Conservation (phyloP, 2,888 invertebrate species). For the Lithodes maja region DNA sequence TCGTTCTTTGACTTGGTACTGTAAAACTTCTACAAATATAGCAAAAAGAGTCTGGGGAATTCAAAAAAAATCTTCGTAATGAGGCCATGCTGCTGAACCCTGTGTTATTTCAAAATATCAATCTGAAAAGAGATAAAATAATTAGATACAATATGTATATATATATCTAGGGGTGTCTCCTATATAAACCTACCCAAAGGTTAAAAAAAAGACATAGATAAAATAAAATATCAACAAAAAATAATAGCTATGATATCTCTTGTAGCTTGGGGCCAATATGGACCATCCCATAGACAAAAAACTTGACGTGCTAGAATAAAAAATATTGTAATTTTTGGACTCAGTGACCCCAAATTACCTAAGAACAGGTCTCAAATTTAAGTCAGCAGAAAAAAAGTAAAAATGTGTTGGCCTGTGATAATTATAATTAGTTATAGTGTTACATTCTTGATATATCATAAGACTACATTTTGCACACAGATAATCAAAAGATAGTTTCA, state of each 20-base stretch:
- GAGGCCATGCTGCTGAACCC: background rate
- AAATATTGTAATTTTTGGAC: too few relatives aligned
- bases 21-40: slow-evolving; percentile 38
- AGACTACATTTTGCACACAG: too few relatives aligned
- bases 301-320: too few relatives aligned
- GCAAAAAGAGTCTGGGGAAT: slow-evolving; percentile 27
- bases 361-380: too few relatives aligned
- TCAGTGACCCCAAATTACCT: too few relatives aligned
- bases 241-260: background rate
- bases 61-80: background rate
- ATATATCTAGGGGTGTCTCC: too few relatives aligned
- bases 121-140: background rate
- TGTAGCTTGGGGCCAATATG: background rate
- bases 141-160: background rate
- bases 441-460: too few relatives aligned
- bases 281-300: too few relatives aligned
- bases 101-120: background rate
- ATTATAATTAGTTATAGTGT: too few relatives aligned
- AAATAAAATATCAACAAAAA: background rate
- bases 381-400: background rate
- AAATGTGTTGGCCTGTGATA: background rate
- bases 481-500: too few relatives aligned
- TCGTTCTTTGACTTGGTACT: slow-evolving; percentile 28
- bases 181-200: background rate
- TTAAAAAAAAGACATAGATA: background rate